A percentile compares a stretch with the other conserved stretches of the same genome.
phyloP scores from a whole-genome alignment of 2,888 invertebrate genomes.

The Nephrotoma guestfalica region DNA sequence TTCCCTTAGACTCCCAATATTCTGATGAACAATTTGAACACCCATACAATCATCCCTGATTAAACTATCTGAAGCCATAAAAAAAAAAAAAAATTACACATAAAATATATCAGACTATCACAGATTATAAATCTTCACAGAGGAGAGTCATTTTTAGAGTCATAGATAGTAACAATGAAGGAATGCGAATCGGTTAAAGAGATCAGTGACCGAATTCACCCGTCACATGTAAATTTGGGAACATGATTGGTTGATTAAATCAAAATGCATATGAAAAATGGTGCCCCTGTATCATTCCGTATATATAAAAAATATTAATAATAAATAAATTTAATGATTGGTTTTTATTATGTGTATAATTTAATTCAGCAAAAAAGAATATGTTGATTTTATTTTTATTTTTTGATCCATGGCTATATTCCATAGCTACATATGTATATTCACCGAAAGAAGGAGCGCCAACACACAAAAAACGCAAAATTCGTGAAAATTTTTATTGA shows the following conservation, averaged over 20 bases:
- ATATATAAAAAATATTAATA: neutral
- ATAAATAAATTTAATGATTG: neutral
- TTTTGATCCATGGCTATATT: neutral
- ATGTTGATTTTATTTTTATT: neutral
- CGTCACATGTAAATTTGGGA: neutral
- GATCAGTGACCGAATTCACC: too few relatives aligned
- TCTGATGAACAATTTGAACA: too few relatives aligned
- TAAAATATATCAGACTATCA: too few relatives aligned
- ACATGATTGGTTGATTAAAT: neutral
- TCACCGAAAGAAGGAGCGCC: neutral
- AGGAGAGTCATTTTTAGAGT: too few relatives aligned
- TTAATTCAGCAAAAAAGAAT: neutral
- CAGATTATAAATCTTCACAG: too few relatives aligned
- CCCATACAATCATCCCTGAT: too few relatives aligned
- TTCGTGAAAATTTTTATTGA: neutral
- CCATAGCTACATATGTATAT: neutral
- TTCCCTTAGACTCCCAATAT: too few relatives aligned
- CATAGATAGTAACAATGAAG: too few relatives aligned
- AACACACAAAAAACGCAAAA: neutral
- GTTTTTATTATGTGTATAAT: neutral
- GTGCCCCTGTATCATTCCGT: neutral
- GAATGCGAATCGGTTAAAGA: too few relatives aligned
- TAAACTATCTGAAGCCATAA: too few relatives aligned
- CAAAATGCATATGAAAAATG: neutral
- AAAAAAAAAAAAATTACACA: too few relatives aligned